phyloP scores from a whole-genome alignment of 2,113 vertebrate genomes.

The Sorex fumeus region DNA sequence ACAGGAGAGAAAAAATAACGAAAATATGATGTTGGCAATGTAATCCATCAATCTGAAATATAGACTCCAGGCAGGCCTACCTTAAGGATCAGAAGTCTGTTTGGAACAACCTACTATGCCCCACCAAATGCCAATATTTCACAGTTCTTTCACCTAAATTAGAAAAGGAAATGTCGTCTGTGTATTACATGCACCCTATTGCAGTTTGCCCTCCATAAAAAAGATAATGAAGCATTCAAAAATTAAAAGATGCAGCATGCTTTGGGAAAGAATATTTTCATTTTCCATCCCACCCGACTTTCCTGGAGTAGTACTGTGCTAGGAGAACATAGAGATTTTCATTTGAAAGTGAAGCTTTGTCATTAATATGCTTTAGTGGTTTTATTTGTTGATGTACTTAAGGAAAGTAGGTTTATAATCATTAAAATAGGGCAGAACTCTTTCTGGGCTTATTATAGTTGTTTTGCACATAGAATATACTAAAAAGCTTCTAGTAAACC shows the following conservation, averaged over 20 bases:
- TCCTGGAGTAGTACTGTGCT: not conserved
- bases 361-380: not conserved
- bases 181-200: not conserved
- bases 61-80: not conserved
- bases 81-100: slow-evolving; percentile 66
- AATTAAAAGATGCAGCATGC: slow-evolving; percentile 18
- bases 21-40: slow-evolving; percentile 61
- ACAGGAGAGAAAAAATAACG: slow-evolving; percentile 68
- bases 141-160: slow-evolving; percentile 75
- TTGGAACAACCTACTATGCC: slow-evolving; percentile 19
- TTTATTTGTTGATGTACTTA: slow-evolving; percentile 26
- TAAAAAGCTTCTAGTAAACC: not conserved
- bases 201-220: slow-evolving; percentile 8
- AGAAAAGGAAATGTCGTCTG: slow-evolving; percentile 71
- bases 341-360: slow-evolving; percentile 25
- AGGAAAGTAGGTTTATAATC: not conserved
- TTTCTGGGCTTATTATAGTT: not conserved
- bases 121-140: slow-evolving; percentile 69
- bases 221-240: not conserved
- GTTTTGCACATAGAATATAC: not conserved
- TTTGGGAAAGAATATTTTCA: not conserved
- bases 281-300: not conserved
- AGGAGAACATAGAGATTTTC: not conserved
- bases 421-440: not conserved
- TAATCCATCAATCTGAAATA: slow-evolving; percentile 72